A percentile compares a stretch with the other conserved stretches of the same genome.
Conservation (phyloP, 2,113 vertebrate genomes). For the Nycticryphes semicollaris region DNA sequence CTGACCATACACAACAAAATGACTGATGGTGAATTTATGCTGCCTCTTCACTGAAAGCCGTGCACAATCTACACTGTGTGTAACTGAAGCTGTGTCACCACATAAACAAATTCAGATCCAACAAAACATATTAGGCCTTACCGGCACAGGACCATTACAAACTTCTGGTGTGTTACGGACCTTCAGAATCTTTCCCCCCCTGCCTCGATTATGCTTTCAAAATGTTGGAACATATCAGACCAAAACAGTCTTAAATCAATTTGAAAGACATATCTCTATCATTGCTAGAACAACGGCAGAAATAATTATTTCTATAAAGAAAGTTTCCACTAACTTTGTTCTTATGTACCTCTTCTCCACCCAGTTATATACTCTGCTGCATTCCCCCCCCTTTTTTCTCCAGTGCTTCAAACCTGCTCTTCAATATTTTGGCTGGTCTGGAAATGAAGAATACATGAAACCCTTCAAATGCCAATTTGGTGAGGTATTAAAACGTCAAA, state of each 20-base stretch:
- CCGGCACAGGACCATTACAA: not conserved
- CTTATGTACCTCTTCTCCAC: not conserved
- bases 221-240: not conserved
- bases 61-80: not conserved
- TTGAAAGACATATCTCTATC: not conserved
- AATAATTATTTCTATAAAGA: not conserved
- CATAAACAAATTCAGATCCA: slow-evolving; percentile 12
- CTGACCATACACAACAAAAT: not conserved
- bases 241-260: not conserved
- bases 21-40: not conserved
- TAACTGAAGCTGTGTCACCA: not conserved
- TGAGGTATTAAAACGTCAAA: not conserved
- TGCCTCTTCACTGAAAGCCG: not conserved
- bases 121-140: not conserved
- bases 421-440: not conserved
- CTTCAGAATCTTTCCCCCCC: not conserved
- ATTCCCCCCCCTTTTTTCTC: not conserved
- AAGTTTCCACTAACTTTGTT: not conserved
- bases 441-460: not conserved
- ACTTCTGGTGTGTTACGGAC: not conserved
- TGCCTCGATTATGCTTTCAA: not conserved
- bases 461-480: not conserved
- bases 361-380: not conserved
- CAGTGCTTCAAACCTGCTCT: not conserved
- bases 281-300: not conserved